Evolutionary conservation across 2,113 vertebrate species (phyloP).

Genomic region (Elephas maximus): DNA sequence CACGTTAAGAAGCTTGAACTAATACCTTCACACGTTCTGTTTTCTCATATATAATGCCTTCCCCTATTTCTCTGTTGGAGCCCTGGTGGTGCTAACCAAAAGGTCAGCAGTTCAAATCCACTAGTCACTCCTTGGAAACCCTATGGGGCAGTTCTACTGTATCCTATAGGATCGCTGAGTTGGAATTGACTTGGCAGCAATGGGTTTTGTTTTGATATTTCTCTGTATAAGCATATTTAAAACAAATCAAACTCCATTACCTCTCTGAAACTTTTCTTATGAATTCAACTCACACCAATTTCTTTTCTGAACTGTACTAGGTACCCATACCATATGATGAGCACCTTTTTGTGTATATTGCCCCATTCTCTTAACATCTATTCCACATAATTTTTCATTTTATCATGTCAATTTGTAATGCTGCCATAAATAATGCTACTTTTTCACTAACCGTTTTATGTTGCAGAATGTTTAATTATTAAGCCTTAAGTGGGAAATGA

Average conservation of each 20-base stretch:
- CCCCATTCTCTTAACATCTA: not conserved
- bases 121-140: too few species aligned
- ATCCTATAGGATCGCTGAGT: too few species aligned
- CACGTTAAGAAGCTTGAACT: conserved; percentile 29
- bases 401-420: conserved; percentile 42
- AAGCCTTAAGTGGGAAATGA: not conserved
- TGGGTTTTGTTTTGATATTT: not conserved
- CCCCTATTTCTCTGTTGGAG: not conserved
- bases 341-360: not conserved
- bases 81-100: too few species aligned
- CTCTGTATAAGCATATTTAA: conserved; percentile 48
- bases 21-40: not conserved
- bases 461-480: conserved; percentile 28
- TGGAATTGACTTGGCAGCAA: too few species aligned
- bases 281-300: not conserved
- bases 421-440: not conserved
- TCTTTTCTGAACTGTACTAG: conserved; percentile 28
- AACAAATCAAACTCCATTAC: conserved; percentile 33
- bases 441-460: conserved; percentile 55
- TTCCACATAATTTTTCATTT: not conserved
- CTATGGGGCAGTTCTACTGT: too few species aligned
- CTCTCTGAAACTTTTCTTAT: conserved; percentile 27
- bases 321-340: not conserved
- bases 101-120: too few species aligned
- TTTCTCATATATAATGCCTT: not conserved